Conservation (phyloP, 2,113 vertebrate genomes). For the Orientallactaga bullata region DNA sequence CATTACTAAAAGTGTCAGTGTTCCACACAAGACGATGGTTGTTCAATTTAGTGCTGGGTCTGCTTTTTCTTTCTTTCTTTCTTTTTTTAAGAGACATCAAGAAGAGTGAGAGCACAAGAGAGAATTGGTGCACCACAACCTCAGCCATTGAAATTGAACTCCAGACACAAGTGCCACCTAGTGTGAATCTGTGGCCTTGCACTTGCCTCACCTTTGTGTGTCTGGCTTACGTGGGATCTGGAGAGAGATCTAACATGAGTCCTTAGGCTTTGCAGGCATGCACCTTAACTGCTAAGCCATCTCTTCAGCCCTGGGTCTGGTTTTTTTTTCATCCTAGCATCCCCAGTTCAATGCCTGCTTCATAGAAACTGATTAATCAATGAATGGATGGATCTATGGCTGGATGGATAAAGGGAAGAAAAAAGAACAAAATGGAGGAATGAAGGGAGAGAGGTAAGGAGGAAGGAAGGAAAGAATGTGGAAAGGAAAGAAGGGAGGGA, state of each 20-base stretch:
- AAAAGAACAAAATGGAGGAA: neutral
- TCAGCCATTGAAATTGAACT: too few species aligned
- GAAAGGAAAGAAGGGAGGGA: neutral
- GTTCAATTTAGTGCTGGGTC: neutral
- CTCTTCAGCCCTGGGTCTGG: too few species aligned
- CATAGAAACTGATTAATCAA: neutral
- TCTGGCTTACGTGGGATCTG: too few species aligned
- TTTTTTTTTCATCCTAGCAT: neutral
- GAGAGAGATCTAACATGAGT: too few species aligned
- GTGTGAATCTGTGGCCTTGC: too few species aligned
- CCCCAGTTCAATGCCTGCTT: neutral
- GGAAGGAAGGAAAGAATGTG: neutral
- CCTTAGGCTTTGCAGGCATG: too few species aligned
- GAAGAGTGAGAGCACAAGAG: too few species aligned
- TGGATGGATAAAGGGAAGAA: neutral
- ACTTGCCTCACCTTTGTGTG: too few species aligned
- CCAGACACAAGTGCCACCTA: too few species aligned
- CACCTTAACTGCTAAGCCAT: too few species aligned
- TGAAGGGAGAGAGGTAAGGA: neutral
- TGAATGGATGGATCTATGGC: neutral
- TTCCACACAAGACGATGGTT: neutral
- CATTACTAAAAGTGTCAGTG: conserved; percentile 30
- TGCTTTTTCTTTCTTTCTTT: neutral
- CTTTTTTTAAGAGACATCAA: too few species aligned
- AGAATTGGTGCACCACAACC: too few species aligned